These are phyloP conservation scores for Lithodes maja DNA, from an alignment of 2,888 invertebrate genomes.

Conservation along the genomic window DNA sequence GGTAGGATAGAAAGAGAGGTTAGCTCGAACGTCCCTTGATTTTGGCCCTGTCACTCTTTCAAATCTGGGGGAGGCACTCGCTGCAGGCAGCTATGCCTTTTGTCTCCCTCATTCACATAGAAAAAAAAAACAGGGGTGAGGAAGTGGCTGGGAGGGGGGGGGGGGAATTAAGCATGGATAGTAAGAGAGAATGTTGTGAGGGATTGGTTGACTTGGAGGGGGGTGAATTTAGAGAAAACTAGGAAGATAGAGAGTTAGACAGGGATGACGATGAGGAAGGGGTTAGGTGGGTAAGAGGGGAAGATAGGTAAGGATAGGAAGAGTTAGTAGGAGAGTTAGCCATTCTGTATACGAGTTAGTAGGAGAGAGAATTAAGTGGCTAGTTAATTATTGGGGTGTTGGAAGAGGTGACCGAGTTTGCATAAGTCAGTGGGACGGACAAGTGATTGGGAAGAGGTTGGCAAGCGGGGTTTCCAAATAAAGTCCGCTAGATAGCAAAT, in stretches of 20 bases:
- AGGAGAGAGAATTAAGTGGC: background rate
- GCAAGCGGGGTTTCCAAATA: too few species aligned
- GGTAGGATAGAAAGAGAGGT: background rate
- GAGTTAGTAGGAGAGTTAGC: background rate
- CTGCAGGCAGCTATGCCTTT: too few species aligned
- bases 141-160: background rate
- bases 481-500: too few species aligned
- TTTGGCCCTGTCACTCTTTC: too few species aligned
- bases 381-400: too few species aligned
- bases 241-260: background rate
- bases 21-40: too few species aligned
- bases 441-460: too few species aligned
- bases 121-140: background rate
- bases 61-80: too few species aligned
- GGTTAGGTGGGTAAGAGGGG: background rate
- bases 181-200: background rate
- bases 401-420: too few species aligned
- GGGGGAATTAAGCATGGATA: background rate
- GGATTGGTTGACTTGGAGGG: background rate
- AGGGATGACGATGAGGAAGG: background rate
- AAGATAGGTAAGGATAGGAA: background rate
- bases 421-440: too few species aligned
- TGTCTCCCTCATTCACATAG: too few species aligned
- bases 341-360: too few species aligned
- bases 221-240: background rate